Evolutionary conservation across 2,113 vertebrate genomes (phyloP), one percentile per base, ranked within the genome.

Genomic region (Malurus melanocephalus): DNA sequence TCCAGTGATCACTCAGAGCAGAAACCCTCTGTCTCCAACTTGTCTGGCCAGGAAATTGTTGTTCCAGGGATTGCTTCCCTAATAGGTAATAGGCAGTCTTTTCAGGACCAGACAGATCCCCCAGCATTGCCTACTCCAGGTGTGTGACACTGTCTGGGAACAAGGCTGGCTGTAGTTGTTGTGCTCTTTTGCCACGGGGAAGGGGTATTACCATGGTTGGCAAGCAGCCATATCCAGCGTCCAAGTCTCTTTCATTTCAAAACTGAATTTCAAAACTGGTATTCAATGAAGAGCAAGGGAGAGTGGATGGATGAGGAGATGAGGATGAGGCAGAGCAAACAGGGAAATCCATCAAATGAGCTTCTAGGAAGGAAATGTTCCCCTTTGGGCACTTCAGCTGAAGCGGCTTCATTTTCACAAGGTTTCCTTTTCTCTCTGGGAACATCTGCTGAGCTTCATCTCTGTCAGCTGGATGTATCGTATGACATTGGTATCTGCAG

Each of bases 401-500:
- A 90, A 94, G 89, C 16, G 51, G 77, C 84, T 84, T 88, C 71
- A 38, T 80, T 64, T 94, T 98, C 98, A 99, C 92, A 98, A 94
- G 74, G 98, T 97, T 96, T 99, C 99, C 79, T 99, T 99, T 92
- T 99, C 99, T 96, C 97, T 98, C 95, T 99, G 99, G 94, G 98
- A 98, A 90, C 97, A 98, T 80, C 99, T 98, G 94, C 98, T 99
- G 93, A 99, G 98, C 95, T 99, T 99, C 99, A 99, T 99, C 97
- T 99, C 99, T 40, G 99, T 99, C 98, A 99, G 97, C 97, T 99
- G 99, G 96, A 99, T 99, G 79, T 99, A 99, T 94, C 99, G 98
- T 97, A 99, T 98, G 94, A 98, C 99, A 42, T 99, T 99, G 95
- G 99, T 99, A 97, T 99, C 99, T 99, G 98, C 35, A 93, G 84